phyloP scores from a whole-genome alignment of 2,888 invertebrate genomes.

The Epirrhoe alternata region DNA sequence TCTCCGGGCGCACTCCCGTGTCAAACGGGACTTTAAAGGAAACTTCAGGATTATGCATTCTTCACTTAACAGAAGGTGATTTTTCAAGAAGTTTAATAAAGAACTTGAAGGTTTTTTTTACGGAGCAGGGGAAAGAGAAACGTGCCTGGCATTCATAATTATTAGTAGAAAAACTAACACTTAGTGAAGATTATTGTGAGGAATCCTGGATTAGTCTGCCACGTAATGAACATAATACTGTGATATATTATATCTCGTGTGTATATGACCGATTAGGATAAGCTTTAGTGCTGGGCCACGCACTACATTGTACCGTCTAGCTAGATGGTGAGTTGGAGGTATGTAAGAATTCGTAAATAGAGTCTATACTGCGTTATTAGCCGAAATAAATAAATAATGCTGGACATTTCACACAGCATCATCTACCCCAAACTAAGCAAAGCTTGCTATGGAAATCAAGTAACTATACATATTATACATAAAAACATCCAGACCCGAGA shows the following conservation, averaged over 20 bases:
- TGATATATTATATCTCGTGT: neutral
- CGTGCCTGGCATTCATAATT: neutral
- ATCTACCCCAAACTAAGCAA: too few relatives aligned
- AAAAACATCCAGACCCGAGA: too few relatives aligned
- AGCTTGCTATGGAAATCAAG: too few relatives aligned
- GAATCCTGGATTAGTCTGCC: neutral
- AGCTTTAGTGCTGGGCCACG: neutral
- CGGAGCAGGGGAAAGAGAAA: neutral
- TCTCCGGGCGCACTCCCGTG: conserved; percentile 9
- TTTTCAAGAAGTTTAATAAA: neutral
- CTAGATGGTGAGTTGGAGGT: too few relatives aligned
- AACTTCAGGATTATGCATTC: neutral
- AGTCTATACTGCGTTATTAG: too few relatives aligned
- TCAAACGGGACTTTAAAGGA: conserved; percentile 9
- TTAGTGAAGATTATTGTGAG: neutral
- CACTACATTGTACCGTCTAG: neutral
- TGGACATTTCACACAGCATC: too few relatives aligned
- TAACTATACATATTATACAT: too few relatives aligned
- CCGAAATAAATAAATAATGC: too few relatives aligned
- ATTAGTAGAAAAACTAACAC: neutral
- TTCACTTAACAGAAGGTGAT: neutral
- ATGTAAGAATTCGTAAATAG: too few relatives aligned
- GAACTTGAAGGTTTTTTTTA: neutral
- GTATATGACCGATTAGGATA: neutral
- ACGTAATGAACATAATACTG: neutral